phyloP scores from a whole-genome alignment of 2,888 invertebrate species.

The Dorcus hopei region DNA sequence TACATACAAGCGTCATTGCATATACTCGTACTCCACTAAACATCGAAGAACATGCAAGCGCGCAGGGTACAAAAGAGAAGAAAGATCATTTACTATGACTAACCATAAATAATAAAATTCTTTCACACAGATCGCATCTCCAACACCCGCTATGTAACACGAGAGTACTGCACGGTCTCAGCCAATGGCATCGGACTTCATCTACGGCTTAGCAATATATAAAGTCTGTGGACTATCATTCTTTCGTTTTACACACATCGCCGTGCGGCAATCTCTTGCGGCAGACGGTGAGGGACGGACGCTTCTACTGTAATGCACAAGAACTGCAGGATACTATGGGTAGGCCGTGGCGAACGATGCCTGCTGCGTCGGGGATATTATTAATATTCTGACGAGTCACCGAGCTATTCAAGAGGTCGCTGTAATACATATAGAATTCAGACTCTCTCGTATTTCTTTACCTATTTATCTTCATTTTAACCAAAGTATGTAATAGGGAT shows the following conservation, averaged over 20 bases:
- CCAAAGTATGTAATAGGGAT: neutral
- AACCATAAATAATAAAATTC: slow-evolving; percentile 37
- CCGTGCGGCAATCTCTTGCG: slow-evolving; percentile 3
- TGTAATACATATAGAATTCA: slow-evolving; percentile 21
- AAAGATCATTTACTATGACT: slow-evolving; percentile 33
- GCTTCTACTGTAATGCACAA: slow-evolving; percentile 22
- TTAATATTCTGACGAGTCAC: slow-evolving; percentile 44
- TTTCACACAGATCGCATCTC: slow-evolving; percentile 36
- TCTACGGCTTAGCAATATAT: slow-evolving; percentile 21
- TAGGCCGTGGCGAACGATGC: slow-evolving; percentile 38
- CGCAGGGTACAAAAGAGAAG: slow-evolving; percentile 15
- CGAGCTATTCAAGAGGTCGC: slow-evolving; percentile 34
- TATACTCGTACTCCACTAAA: slow-evolving; percentile 2
- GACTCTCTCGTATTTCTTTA: slow-evolving; percentile 19
- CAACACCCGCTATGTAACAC: slow-evolving; percentile 37
- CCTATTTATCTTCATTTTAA: slow-evolving; percentile 17
- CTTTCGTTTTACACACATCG: slow-evolving; percentile 15
- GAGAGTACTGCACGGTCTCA: slow-evolving; percentile 32
- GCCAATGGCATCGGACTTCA: slow-evolving; percentile 31
- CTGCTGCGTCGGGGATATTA: slow-evolving; percentile 39
- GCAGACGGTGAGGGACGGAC: slow-evolving; percentile 22
- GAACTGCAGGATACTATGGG: slow-evolving; percentile 34
- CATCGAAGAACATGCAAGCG: slow-evolving; percentile 4
- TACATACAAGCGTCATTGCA: neutral
- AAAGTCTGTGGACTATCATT: slow-evolving; percentile 16